These are phyloP conservation scores for Genyomyrus donnyi DNA, from an alignment of 2,113 vertebrate species.

Conservation along the genomic window DNA sequence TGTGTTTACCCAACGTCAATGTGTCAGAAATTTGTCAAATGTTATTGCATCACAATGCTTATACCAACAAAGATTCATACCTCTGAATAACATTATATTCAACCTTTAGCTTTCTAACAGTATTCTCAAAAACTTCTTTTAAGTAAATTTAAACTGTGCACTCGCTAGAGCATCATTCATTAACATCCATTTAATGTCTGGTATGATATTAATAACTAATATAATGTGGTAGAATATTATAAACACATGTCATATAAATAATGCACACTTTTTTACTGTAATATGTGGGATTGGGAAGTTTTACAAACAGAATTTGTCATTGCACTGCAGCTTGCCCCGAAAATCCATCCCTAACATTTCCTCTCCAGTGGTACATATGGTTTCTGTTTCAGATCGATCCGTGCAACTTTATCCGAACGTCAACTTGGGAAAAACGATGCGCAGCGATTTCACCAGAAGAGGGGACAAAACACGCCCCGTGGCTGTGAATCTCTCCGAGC, in stretches of 20 bases:
- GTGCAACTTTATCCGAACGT: not conserved
- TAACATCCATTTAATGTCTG: not conserved
- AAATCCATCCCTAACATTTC: not conserved
- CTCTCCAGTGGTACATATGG: not conserved
- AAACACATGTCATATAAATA: not conserved
- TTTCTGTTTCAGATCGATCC: constrained; percentile 1
- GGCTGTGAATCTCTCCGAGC: not conserved
- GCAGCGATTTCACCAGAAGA: not conserved
- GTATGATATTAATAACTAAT: not conserved
- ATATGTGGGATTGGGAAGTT: not conserved
- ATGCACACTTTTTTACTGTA: not conserved
- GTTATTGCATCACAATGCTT: not conserved
- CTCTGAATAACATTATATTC: not conserved
- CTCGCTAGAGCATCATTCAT: not conserved
- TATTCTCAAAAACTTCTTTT: not conserved
- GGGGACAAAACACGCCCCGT: not conserved
- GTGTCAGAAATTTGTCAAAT: not conserved
- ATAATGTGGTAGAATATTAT: not conserved
- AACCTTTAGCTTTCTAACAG: not conserved
- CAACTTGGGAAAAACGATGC: not conserved
- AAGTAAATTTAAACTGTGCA: not conserved
- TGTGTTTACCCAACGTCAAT: not conserved
- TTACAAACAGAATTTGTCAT: not conserved
- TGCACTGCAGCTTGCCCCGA: not conserved
- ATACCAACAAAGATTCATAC: not conserved